Conservation (phyloP, 2,888 invertebrate genomes). For the Volucella bombylans region DNA sequence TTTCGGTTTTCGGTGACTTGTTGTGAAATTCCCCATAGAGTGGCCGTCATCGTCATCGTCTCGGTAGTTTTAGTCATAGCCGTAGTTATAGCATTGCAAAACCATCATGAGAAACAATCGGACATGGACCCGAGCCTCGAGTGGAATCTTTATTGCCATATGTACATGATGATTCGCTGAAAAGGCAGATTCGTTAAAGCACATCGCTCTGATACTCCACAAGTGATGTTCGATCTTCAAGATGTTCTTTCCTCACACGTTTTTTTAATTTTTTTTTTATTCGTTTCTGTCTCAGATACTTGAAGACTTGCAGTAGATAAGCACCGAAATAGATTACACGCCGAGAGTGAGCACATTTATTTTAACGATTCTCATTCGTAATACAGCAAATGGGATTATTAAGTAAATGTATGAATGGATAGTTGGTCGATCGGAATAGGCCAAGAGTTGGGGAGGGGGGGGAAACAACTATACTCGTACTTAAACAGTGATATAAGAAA, state of each 20-base stretch:
- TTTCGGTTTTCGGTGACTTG: constrained; percentile 10
- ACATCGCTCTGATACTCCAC: constrained; percentile 14
- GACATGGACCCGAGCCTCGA: constrained; percentile 60
- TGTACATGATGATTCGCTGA: constrained; percentile 62
- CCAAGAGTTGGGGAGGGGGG: background rate
- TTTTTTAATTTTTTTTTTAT: background rate
- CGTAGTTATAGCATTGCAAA: constrained; percentile 51
- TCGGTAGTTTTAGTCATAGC: constrained; percentile 5
- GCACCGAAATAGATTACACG: constrained; percentile 66
- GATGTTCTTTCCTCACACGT: constrained; percentile 65
- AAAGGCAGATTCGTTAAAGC: constrained; percentile 46
- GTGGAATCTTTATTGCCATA: constrained; percentile 72
- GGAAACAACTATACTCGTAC: too few relatives aligned
- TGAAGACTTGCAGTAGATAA: background rate
- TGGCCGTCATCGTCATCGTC: constrained; percentile 32
- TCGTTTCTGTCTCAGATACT: background rate
- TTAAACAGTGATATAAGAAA: constrained; percentile 32
- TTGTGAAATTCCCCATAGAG: constrained; percentile 60
- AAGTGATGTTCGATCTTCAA: constrained; percentile 65
- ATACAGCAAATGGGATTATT: constrained; percentile 73
- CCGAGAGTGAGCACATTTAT: constrained; percentile 73
- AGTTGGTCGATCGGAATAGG: background rate
- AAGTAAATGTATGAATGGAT: constrained; percentile 58
- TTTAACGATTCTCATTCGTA: constrained; percentile 72
- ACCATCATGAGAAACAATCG: constrained; percentile 67